A percentile compares a stretch with the other conserved stretches of the same genome.
Evolutionary conservation across 1,140 invertebrate genomes (phyloP).

Genomic region (Achatina immaculata): DNA sequence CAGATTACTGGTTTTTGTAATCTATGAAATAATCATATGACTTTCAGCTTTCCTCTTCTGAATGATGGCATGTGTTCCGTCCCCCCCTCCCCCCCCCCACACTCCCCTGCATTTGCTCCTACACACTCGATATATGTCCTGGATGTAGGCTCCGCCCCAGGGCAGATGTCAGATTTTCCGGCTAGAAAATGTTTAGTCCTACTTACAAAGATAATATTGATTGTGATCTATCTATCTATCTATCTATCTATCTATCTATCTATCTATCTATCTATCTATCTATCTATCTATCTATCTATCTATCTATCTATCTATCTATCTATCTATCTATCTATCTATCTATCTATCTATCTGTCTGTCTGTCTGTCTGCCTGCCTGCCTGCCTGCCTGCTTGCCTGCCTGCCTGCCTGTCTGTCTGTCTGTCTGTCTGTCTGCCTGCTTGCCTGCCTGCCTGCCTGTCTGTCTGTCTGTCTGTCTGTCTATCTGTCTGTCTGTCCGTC

Average conservation of each 20-base stretch:
- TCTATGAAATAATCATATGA: too few relatives aligned
- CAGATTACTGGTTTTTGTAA: too few relatives aligned
- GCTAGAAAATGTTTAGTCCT: background rate
- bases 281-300: slow-evolving; percentile 4
- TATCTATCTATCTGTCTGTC: too few relatives aligned
- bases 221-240: background rate
- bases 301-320: slow-evolving; percentile 4
- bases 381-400: too few relatives aligned
- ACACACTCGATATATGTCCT: background rate
- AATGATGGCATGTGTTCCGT: background rate
- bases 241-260: slow-evolving; percentile 4
- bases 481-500: too few relatives aligned
- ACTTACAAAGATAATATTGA: background rate
- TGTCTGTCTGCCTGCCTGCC: too few relatives aligned
- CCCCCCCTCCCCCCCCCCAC: background rate
- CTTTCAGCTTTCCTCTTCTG: too few relatives aligned
- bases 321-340: slow-evolving; percentile 4
- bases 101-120: background rate
- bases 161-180: background rate
- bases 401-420: too few relatives aligned
- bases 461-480: too few relatives aligned
- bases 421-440: too few relatives aligned
- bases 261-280: slow-evolving; percentile 4
- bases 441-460: too few relatives aligned
- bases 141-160: background rate